Percentiles rank a stretch among this genome's conserved stretches.
Evolutionary conservation across 2,888 invertebrate genomes (phyloP).

Genomic region (Orthosia gothica): DNA sequence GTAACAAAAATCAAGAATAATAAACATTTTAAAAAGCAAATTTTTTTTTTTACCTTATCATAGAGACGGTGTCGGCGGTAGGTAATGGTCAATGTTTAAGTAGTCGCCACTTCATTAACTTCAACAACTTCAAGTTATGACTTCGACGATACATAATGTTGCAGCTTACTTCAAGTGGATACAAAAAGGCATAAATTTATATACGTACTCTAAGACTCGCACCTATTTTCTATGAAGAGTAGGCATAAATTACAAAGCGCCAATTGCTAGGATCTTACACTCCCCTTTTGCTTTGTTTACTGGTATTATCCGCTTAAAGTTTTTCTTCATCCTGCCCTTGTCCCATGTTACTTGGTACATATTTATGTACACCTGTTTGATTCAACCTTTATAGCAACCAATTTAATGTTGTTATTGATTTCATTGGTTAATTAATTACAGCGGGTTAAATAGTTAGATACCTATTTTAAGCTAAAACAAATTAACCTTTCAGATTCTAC

Average conservation of each 20-base stretch:
- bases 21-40: not conserved
- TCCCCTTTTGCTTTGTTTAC: too few relatives aligned
- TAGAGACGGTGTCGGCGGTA: not conserved
- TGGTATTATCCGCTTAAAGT: too few relatives aligned
- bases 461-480: not conserved
- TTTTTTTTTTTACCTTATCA: not conserved
- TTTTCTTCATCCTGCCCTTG: too few relatives aligned
- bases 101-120: conserved; percentile 24
- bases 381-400: not conserved
- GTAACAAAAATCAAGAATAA: not conserved
- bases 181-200: not conserved
- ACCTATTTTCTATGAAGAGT: too few relatives aligned
- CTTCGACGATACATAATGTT: conserved; percentile 24
- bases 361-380: not conserved
- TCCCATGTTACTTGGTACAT: too few relatives aligned
- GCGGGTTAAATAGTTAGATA: not conserved
- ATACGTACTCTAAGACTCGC: too few relatives aligned
- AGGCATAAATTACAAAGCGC: too few relatives aligned
- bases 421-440: not conserved
- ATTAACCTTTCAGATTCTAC: too few relatives aligned
- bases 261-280: too few relatives aligned
- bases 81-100: not conserved
- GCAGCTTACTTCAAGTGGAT: not conserved
- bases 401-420: not conserved
- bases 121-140: conserved; percentile 30